Evolutionary conservation across 1,140 invertebrate species (phyloP).

Genomic region (Caenorhabditis inopinata): DNA sequence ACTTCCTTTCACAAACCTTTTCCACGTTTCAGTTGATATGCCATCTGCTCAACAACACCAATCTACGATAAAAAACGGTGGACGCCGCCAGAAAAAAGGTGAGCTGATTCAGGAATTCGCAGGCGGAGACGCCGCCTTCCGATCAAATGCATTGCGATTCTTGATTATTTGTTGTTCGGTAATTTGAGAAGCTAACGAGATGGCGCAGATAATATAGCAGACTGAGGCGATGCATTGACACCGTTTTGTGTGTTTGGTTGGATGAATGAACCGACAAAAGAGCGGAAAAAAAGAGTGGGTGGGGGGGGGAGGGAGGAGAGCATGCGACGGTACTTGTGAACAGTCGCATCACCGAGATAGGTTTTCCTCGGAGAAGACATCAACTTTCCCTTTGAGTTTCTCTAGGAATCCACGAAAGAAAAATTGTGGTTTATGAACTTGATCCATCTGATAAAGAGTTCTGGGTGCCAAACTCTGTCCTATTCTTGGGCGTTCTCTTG

Average conservation of each 20-base stretch:
- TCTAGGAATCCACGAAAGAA: too few relatives aligned
- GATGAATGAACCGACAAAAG: neutral
- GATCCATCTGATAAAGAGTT: too few relatives aligned
- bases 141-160: neutral
- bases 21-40: constrained; percentile 13
- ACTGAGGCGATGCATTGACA: constrained; percentile 11
- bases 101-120: neutral
- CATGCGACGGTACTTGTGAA: too few relatives aligned
- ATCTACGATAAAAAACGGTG: constrained; percentile 33
- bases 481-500: too few relatives aligned
- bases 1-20: neutral
- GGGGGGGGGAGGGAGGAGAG: too few relatives aligned
- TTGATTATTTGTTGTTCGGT: constrained; percentile 29
- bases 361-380: too few relatives aligned
- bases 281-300: neutral
- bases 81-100: constrained; percentile 22
- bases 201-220: neutral
- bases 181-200: neutral
- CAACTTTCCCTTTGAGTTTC: too few relatives aligned
- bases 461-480: too few relatives aligned
- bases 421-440: too few relatives aligned
- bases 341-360: neutral
- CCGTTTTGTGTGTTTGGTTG: neutral
- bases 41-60: constrained; percentile 28
- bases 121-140: too few relatives aligned